Base-by-base conservation (phyloP, 2,113 vertebrate species). In the Lepidothrix coronata region DNA sequence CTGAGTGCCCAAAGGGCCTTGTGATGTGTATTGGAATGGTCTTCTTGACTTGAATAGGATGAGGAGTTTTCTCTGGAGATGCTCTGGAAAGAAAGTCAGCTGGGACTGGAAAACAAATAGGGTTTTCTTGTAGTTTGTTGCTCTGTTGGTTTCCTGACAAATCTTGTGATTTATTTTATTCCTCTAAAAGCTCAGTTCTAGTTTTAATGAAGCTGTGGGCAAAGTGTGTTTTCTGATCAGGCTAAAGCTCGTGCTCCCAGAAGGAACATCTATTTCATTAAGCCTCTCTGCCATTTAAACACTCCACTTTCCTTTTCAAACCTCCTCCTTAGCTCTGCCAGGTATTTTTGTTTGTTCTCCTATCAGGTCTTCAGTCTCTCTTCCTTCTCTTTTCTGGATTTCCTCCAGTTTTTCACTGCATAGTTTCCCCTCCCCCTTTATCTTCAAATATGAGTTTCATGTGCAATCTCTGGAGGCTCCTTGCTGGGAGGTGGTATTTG, bases 141-240 rank as follows among this genome's bases (percentile, higher is more conserved):
- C 28, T 72, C 62, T 67, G 31, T 58, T 77, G 19, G 25, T 46
- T 91, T 85, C 25, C 63, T 80, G 57, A 63, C 61, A 81, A 86
- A 72, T 72, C 54, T 28, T 92, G 89, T 77, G 23, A 74, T 95
- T 92, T 91, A 52, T 68, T 91, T 91, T 87, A 14, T 81, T 86
- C 24, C 39, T 80, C 51, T 61, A 33, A 54, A 74, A 66, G 55
- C 68, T 87, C 27, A 33, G 13, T 58, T 77, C 14, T 81, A 68
- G 19, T 48, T 91, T 66, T 57, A 74, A 63, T 48, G 84, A 72
- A 71, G 76, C 30, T 63, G 35, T 54, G 65, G 44, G 9, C 79
- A n/a, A 63, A 33, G 22, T 48, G 41, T 2, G 2, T 92, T 78
- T 51, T n/a, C 46, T 80, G 59, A 52, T 67, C 33, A 61, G 39